Base-by-base conservation (phyloP, 2,797 vertebrate species). In the Smutsia temminckii region DNA sequence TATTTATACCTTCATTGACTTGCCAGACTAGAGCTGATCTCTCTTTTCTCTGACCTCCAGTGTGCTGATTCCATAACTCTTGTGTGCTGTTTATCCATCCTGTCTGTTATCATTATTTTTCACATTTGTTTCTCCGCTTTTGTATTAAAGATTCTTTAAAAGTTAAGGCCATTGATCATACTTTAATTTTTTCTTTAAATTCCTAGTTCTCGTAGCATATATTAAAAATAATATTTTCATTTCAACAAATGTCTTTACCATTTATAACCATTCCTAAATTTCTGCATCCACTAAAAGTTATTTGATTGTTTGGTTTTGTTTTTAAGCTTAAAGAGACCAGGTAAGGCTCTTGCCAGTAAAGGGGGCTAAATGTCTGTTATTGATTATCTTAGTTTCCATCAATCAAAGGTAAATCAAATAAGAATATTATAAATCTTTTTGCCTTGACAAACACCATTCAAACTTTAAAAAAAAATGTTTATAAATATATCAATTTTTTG, bases 191-290 rank as follows among this genome's bases (percentile, higher is more conserved):
- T 79, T 89, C 16, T 80, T 80, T 55, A 75, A 79, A 91, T 64
- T 84, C 1, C 16, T 77, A 64, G 6, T 4, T 32, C 13, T 61
- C 90, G 51, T 91, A 81, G 3, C 5, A 63, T 64, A 69, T 83
- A 20, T 83, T 78, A 83, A 74, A 32, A 75, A 20, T 32, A 93
- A 40, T 85, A 81, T 83, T 88, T 95, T 87, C 6, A 77, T 85
- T 80, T 8, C 17, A 81, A 74, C 4, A 32, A 46, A 61, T 23
- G 3, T 72, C 42, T 49, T 92, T 59, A 25, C 51, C 8, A 25
- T 63, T 87, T 83, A 74, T 72, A 71, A 63, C 13, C 11, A 71
- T 89, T 68, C 7, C 4, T 40, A 88, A 57, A n/a, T 71, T 57
- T 90, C 25, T 96, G 3, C 3, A 68, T 61, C 16, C 11, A 63